Percentiles rank a stretch among this genome's conserved stretches.
Evolutionary conservation across 1,140 invertebrate species (phyloP).

Genomic region (Rhagoletis zephyria): DNA sequence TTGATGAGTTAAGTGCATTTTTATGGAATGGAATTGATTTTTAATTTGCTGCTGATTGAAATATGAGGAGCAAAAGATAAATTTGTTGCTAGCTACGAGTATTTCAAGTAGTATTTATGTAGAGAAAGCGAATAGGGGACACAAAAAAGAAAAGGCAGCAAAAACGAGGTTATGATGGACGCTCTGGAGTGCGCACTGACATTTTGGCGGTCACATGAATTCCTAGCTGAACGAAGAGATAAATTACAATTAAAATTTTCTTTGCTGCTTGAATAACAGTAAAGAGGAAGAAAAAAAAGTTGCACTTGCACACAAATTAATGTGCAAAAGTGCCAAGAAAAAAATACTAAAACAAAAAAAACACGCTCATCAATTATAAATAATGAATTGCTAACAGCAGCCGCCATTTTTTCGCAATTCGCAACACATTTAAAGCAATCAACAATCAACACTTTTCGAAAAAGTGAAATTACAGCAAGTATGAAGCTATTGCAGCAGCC

Average conservation of each 20-base stretch:
- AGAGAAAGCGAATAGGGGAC: not conserved
- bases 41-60: constrained; percentile 52
- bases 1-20: constrained; percentile 54
- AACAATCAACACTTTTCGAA: not conserved
- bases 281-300: too few relatives aligned
- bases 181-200: not conserved
- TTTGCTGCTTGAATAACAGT: too few relatives aligned
- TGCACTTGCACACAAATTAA: too few relatives aligned
- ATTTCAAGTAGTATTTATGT: too few relatives aligned
- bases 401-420: not conserved
- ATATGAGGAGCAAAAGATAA: constrained; percentile 37
- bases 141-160: not conserved
- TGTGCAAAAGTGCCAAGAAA: too few relatives aligned
- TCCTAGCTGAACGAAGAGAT: too few relatives aligned
- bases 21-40: constrained; percentile 51
- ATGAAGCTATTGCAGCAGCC: not conserved
- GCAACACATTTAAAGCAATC: not conserved
- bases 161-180: too few relatives aligned
- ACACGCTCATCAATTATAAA: not conserved
- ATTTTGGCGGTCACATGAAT: too few relatives aligned
- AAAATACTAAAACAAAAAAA: not conserved
- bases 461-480: not conserved
- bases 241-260: too few relatives aligned
- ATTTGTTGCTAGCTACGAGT: not conserved
- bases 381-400: not conserved